Evolutionary conservation across 2,797 vertebrate species (phyloP), one percentile per base, ranked within the genome.

Genomic region (Myiothlypis coronata): DNA sequence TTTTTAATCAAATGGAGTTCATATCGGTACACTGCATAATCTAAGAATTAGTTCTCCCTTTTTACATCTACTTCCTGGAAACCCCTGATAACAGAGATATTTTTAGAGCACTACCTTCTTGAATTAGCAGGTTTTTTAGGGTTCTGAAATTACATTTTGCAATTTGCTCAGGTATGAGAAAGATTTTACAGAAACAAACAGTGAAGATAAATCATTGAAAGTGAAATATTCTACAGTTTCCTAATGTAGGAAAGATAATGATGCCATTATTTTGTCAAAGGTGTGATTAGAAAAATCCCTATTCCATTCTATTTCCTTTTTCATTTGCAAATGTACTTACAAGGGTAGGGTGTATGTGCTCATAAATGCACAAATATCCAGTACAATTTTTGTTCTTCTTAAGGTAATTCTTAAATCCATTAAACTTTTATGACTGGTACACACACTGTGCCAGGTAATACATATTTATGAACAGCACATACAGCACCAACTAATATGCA

Each of bases 41-140:
- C 79, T 91, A 75, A 72, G 72, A 96, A 88, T 91, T 91, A 83
- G 78, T 96, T 97, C 87, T 89, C 87, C 90, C 53, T 83, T 89
- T 93, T 59, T 78, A 28, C 59, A 92, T 91, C 80, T 93, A 79
- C 77, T 90, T 95, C 93, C 89, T 95, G 87, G 94, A 84, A 86
- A 87, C 28, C 56, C 20, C 87, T 94, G 96, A 96, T 95, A 96
- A 88, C 80, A 41, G 79, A 93, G 90, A 88, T 93, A 91, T 94
- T 96, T 91, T 93, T 91, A 77, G 87, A 90, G 67, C 30, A 23
- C 39, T 53, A 4, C 26, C 28, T 88, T 91, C 50, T 87, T 0
- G 0, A 96, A 92, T 93, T 92, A 86, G 47, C 18, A 52, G 79
- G 39, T 56, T 67, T 91, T 94, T 94, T 57, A 44, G 79, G 88